Evolutionary conservation across 2,797 vertebrate genomes (phyloP).

Genomic region (Sebastes alutus): DNA sequence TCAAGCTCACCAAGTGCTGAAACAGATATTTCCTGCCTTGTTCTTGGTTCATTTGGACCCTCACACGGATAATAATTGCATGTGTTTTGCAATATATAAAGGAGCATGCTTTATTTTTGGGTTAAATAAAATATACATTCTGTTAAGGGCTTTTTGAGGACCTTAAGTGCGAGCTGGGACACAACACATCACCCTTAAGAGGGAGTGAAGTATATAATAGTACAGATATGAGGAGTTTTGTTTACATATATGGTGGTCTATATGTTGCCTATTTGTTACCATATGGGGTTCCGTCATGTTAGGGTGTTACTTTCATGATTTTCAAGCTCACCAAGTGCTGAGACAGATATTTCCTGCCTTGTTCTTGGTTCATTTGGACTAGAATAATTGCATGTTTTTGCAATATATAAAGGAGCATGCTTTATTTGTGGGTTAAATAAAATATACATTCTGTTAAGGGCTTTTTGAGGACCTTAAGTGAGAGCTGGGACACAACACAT

Average conservation of each 20-base stretch:
- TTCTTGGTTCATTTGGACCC: constrained; percentile 17
- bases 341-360: constrained; percentile 35
- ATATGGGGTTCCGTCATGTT: constrained; percentile 43
- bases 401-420: neutral
- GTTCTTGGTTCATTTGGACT: constrained; percentile 16
- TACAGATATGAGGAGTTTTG: neutral
- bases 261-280: constrained; percentile 2
- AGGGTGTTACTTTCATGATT: constrained; percentile 44
- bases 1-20: constrained; percentile 32
- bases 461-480: neutral
- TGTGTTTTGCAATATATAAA: neutral
- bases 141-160: neutral
- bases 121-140: neutral
- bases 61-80: neutral
- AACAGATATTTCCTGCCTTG: constrained; percentile 31
- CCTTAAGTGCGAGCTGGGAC: neutral
- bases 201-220: neutral
- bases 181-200: neutral
- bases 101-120: neutral
- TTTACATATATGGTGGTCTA: neutral
- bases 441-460: neutral
- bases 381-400: neutral
- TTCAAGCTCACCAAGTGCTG: constrained; percentile 32
- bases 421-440: neutral
- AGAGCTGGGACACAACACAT: neutral